These are phyloP conservation scores for Epinotia nisella DNA, from an alignment of 2,888 invertebrate species.

Conservation along the genomic window DNA sequence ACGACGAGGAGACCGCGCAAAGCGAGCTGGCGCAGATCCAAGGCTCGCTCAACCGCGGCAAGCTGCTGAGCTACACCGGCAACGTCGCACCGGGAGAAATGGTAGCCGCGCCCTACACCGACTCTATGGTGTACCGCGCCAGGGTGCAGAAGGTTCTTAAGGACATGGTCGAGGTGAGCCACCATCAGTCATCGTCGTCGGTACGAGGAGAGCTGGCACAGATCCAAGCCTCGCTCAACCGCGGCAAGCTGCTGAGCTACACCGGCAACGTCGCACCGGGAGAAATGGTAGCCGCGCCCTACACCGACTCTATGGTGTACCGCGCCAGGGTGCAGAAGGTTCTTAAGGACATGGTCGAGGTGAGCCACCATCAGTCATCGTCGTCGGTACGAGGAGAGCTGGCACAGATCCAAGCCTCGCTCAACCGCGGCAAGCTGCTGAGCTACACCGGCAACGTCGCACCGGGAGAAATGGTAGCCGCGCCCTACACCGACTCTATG, in stretches of 20 bases:
- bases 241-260: conserved; percentile 54
- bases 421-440: too few species aligned
- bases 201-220: conserved; percentile 50
- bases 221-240: conserved; percentile 44
- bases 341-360: conserved; percentile 71
- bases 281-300: conserved; percentile 85
- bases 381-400: conserved; percentile 50
- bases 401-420: conserved; percentile 45
- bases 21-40: conserved; percentile 57
- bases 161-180: conserved; percentile 67
- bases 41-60: conserved; percentile 26
- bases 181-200: not conserved
- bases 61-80: conserved; percentile 54
- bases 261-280: conserved; percentile 65
- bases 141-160: conserved; percentile 71
- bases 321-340: conserved; percentile 80
- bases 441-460: too few species aligned
- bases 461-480: too few species aligned
- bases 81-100: conserved; percentile 73
- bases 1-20: conserved; percentile 76
- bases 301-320: conserved; percentile 68
- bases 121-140: conserved; percentile 77
- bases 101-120: conserved; percentile 85
- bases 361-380: conserved; percentile 44
- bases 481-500: too few species aligned